Base-by-base conservation (phyloP, 1,140 invertebrate genomes). In the Littorina saxatilis region DNA sequence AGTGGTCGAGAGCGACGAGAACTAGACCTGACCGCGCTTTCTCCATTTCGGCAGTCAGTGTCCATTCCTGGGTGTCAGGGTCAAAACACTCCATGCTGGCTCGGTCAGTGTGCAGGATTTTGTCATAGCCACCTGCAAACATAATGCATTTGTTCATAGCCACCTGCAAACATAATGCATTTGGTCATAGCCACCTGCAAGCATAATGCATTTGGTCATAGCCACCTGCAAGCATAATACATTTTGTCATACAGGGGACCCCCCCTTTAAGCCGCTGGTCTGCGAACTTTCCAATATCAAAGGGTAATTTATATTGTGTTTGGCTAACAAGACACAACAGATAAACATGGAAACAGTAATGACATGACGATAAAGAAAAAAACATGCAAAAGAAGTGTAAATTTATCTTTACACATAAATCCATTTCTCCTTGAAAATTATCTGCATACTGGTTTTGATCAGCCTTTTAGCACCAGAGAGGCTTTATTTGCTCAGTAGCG, bases 81-180 rank as follows among this genome's bases (percentile, higher is more conserved):
- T 91, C 91, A 66, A 86, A 92, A 79, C 90, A 90, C 80, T 92
- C 91, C 61, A 92, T 89, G 79, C 91, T 92, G 32, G 91, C 91
- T 20, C 91, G 80, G 78, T 92, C 91, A 74, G 89, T 91, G 79
- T 92, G 91, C 50, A 90, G 78, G 11, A 84, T 88, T 70, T 90
- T 89, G 72, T 92, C 91, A 85, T 89, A 91, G 29, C 91, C 91
- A 82, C 91, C 91, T 92, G 81, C 0, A 74, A 50, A 80, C 68
- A 75, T 9, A 52, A 1, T 15, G 23, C 20, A 20, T 52, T 52
- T 52, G 13, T 11, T 52, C 47, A 52, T 20, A 52, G 47, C 13
- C 47, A 52, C 47, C 13, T 52, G 47, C 7, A 52, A 52, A 52
- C 47, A 52, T 52, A 11, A 52, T 52, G 13, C 47, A 52, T 20